Percentiles rank a stretch among this genome's conserved stretches.
These are phyloP conservation scores for Danio aesculapii DNA, from an alignment of 2,797 vertebrate genomes.

Conservation along the genomic window DNA sequence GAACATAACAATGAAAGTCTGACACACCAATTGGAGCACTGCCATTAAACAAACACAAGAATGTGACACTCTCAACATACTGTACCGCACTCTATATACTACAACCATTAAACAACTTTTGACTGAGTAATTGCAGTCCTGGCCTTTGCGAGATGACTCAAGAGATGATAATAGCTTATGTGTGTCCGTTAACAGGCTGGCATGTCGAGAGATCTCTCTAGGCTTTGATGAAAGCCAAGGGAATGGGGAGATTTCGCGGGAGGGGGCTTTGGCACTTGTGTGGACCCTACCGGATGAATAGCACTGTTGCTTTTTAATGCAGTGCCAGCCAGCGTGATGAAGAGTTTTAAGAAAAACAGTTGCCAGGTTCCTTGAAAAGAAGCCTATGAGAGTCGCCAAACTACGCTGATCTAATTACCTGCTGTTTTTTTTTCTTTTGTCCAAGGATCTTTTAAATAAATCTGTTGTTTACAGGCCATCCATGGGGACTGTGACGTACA, in stretches of 20 bases:
- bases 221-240: slow-evolving; percentile 64
- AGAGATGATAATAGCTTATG: slow-evolving; percentile 55
- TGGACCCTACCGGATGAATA: slow-evolving; percentile 46
- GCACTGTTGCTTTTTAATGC: slow-evolving; percentile 56
- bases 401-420: slow-evolving; percentile 57
- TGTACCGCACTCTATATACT: neutral
- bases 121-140: slow-evolving; percentile 35
- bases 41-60: neutral
- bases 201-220: slow-evolving; percentile 61
- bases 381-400: slow-evolving; percentile 64
- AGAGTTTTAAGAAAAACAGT: slow-evolving; percentile 70
- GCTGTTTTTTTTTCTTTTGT: slow-evolving; percentile 46
- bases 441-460: slow-evolving; percentile 70
- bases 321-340: slow-evolving; percentile 71
- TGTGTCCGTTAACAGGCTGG: slow-evolving; percentile 52
- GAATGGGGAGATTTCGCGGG: slow-evolving; percentile 52
- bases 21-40: neutral
- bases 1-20: neutral
- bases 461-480: slow-evolving; percentile 65
- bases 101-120: slow-evolving; percentile 12
- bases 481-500: slow-evolving; percentile 12
- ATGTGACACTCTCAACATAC: neutral
- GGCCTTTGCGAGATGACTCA: slow-evolving; percentile 52
- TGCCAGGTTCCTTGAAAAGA: slow-evolving; percentile 75
- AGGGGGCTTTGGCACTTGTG: slow-evolving; percentile 55